phyloP scores from a whole-genome alignment of 2,888 invertebrate genomes.

The Tachina grossa region DNA sequence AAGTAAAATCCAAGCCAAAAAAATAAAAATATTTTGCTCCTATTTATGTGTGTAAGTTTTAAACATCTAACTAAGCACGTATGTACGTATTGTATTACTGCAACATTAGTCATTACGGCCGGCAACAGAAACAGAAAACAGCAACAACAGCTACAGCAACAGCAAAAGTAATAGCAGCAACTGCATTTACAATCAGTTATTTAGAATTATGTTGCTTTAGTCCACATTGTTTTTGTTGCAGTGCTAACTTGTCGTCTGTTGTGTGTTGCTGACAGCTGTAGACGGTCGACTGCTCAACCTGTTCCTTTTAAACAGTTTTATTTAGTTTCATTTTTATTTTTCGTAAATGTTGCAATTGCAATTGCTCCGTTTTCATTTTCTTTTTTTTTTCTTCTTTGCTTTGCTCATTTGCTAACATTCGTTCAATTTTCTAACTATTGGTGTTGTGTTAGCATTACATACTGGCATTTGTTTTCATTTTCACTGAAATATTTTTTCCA shows the following conservation, averaged over 20 bases:
- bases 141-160: slow-evolving; percentile 10
- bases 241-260: slow-evolving; percentile 61
- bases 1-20: slow-evolving; percentile 42
- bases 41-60: slow-evolving; percentile 35
- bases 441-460: slow-evolving; percentile 61
- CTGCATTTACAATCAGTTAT: slow-evolving; percentile 61
- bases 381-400: not conserved
- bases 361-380: slow-evolving; percentile 48
- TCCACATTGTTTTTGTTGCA: slow-evolving; percentile 36
- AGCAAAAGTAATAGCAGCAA: slow-evolving; percentile 41
- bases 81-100: slow-evolving; percentile 67
- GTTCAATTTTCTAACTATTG: slow-evolving; percentile 59
- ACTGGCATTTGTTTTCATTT: slow-evolving; percentile 69
- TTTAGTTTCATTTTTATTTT: slow-evolving; percentile 47
- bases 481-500: slow-evolving; percentile 63
- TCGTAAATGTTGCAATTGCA: slow-evolving; percentile 41
- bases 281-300: slow-evolving; percentile 69
- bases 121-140: slow-evolving; percentile 47
- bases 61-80: slow-evolving; percentile 49
- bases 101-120: slow-evolving; percentile 68
- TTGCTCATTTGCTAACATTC: slow-evolving; percentile 40
- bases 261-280: slow-evolving; percentile 64
- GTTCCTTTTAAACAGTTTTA: slow-evolving; percentile 64
- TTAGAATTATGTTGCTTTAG: slow-evolving; percentile 59
- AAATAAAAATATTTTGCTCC: slow-evolving; percentile 45